These are phyloP conservation scores for Axea sp. DNA, from an alignment of 2,888 invertebrate species.

Conservation along the genomic window DNA sequence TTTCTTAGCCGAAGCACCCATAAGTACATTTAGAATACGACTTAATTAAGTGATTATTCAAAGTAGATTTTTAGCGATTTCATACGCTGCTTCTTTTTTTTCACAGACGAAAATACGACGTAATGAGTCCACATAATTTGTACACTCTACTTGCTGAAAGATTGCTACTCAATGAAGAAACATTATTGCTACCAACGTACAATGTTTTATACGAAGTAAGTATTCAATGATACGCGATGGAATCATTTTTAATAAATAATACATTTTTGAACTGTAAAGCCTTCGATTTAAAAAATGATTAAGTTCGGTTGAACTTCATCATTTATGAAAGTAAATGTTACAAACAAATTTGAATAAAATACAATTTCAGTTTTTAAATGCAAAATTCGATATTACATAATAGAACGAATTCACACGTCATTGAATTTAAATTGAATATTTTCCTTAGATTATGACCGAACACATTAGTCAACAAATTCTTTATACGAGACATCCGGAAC, in stretches of 20 bases:
- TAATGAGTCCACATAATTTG: slow-evolving; percentile 99
- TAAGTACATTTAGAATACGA: slow-evolving; percentile 85
- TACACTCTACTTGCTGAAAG: slow-evolving; percentile 97
- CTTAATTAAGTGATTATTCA: background rate
- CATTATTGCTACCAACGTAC: slow-evolving; percentile 95
- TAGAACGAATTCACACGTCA: no score
- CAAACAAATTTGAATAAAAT: no score
- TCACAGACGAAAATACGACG: slow-evolving; percentile 97
- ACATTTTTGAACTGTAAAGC: no score
- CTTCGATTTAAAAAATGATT: no score
- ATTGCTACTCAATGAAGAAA: slow-evolving; percentile 92
- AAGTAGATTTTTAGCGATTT: background rate
- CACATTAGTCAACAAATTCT: slow-evolving; percentile 97
- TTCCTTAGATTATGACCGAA: slow-evolving; percentile 92
- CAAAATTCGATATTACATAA: no score
- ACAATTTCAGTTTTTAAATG: no score
- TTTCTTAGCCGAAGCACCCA: slow-evolving; percentile 98
- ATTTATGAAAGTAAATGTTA: no score
- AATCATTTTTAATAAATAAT: background rate
- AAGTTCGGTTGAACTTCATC: no score
- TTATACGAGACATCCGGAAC: slow-evolving; percentile 96
- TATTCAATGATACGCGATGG: slow-evolving; percentile 14
- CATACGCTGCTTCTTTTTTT: background rate
- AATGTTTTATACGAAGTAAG: slow-evolving; percentile 96
- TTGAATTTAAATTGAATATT: background rate